Evolutionary conservation across 2,113 vertebrate species (phyloP), one percentile per base, ranked within the genome.

Genomic region (Protobothrops mucrosquamatus): DNA sequence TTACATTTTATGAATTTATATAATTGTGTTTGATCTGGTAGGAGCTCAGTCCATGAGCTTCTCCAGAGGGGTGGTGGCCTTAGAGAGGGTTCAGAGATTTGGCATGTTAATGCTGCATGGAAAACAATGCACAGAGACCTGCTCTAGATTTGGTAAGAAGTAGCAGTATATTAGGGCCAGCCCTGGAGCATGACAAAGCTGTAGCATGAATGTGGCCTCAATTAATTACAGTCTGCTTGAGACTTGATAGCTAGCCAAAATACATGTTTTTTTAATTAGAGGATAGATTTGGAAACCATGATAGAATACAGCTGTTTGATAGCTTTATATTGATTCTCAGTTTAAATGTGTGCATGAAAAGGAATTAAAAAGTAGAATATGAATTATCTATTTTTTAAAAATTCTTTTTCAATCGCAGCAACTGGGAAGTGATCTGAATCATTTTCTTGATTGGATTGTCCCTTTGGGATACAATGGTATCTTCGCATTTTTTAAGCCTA

Each of bases 361-460:
- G 89, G 24, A 34, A 88, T 93, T 55, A 89, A 89, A 94, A 74
- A 92, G 88, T 89, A 10, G 52, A 91, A n/a, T 69, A n/a, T n/a
- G 61, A 69, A 69, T 69, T 69, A 69, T 69, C 61, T 69, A 69
- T 4, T 69, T 69, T 64, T 69, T 89, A 2, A 46, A 46, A 89
- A 64, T 90, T 94, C 91, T 52, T 85, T 86, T 89, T 52, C 0
- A 85, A 56, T 91, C 89, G 51, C 87, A 94, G 95, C 91, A 96
- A 93, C 87, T 22, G 91, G 93, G 94, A 94, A 85, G 91, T 91
- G 51, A 93, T 94, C 94, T 91, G 89, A 93, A 64, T 87, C 0
- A 87, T 96, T 95, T 95, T 23, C 89, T 94, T 91, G 52, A 95
- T 94, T 94, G 92, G 55, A 95, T 94, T 94, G 92, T 93, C 56